These are phyloP conservation scores for Thalassarche chlororhynchos DNA, from an alignment of 2,113 vertebrate species.

Conservation along the genomic window DNA sequence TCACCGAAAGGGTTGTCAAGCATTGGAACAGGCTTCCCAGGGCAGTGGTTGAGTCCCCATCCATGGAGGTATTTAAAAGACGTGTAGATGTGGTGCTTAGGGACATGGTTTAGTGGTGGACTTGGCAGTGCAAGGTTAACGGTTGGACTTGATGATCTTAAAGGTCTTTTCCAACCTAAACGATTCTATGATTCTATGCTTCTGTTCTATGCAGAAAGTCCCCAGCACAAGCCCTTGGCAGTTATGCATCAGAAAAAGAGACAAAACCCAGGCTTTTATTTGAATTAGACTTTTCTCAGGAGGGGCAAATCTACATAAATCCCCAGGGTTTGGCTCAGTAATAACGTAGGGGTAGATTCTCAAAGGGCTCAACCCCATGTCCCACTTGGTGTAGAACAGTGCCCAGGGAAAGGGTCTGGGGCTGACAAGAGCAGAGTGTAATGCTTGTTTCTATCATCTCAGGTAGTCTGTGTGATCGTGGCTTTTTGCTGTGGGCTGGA, in stretches of 20 bases:
- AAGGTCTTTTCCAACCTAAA: no score
- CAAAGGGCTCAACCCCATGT: neutral
- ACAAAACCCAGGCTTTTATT: neutral
- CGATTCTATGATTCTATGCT: no score
- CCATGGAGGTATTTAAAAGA: no score
- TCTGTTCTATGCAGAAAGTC: neutral
- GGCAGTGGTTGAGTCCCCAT: no score
- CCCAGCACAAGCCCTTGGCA: neutral
- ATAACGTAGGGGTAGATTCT: neutral
- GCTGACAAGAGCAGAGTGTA: neutral
- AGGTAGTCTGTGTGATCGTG: neutral
- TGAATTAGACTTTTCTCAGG: neutral
- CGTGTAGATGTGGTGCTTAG: no score
- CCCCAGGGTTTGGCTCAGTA: neutral
- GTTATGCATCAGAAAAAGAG: neutral
- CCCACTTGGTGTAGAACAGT: neutral
- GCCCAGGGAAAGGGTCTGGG: neutral
- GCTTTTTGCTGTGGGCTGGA: neutral
- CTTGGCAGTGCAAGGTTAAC: no score
- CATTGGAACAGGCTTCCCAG: no score
- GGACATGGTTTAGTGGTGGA: no score
- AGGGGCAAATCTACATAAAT: neutral
- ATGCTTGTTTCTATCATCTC: rapidly evolving
- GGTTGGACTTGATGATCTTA: no score
- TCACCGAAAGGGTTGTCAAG: no score